Conservation (phyloP, 2,113 vertebrate genomes). For the Athene noctua region DNA sequence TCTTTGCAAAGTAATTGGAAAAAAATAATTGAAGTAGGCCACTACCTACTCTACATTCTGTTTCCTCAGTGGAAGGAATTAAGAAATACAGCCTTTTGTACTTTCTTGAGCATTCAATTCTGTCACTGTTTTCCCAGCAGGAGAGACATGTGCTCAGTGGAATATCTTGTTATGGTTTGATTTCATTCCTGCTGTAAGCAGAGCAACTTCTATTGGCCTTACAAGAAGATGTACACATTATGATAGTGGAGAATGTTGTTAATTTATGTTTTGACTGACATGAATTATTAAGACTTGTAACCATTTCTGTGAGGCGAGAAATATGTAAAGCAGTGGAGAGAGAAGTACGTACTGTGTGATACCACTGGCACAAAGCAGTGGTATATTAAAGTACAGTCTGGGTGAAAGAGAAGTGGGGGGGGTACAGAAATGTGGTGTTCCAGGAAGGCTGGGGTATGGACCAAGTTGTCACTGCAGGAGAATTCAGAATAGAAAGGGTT, state of each 20-base stretch:
- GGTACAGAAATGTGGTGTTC: neutral
- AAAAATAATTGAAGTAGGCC: neutral
- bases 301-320: neutral
- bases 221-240: neutral
- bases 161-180: neutral
- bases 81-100: neutral
- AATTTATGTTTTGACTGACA: neutral
- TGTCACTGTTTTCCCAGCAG: neutral
- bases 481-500: neutral
- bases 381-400: neutral
- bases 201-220: neutral
- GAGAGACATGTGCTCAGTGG: neutral
- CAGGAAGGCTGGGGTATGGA: neutral
- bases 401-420: neutral
- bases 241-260: neutral
- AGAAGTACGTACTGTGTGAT: fast-evolving
- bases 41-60: neutral
- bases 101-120: neutral
- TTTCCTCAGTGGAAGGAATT: neutral
- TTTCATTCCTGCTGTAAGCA: neutral
- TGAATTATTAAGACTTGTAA: neutral
- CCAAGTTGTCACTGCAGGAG: neutral
- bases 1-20: neutral
- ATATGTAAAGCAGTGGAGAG: neutral
- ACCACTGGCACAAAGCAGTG: neutral